A percentile compares a stretch with the other conserved stretches of the same genome.
Evolutionary conservation across 2,797 vertebrate species (phyloP).

Genomic region (Fistularia tabacaria): DNA sequence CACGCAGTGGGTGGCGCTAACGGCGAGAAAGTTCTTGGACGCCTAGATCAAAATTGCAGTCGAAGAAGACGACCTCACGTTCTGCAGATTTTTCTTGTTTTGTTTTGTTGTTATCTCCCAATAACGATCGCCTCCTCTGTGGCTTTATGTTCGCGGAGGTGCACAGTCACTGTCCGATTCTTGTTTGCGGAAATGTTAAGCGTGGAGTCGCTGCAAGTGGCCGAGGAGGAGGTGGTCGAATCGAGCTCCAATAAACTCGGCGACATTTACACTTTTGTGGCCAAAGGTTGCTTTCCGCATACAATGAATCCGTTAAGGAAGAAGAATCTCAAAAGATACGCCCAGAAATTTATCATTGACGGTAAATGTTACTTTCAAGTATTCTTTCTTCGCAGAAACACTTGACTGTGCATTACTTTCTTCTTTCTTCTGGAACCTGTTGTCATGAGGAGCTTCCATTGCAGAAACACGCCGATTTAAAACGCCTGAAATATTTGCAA

Average conservation of each 20-base stretch:
- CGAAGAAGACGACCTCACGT: too few relatives aligned
- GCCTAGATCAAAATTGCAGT: too few relatives aligned
- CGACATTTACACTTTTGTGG: slow-evolving; percentile 84
- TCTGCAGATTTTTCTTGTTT: too few relatives aligned
- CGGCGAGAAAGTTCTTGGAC: too few relatives aligned
- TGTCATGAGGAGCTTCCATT: neutral
- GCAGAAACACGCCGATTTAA: neutral
- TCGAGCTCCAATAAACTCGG: slow-evolving; percentile 74
- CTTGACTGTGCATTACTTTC: neutral
- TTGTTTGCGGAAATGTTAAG: slow-evolving; percentile 59
- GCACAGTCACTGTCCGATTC: neutral
- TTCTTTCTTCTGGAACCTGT: neutral
- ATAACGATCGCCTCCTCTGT: too few relatives aligned
- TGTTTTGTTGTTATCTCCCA: too few relatives aligned
- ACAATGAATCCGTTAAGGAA: slow-evolving; percentile 80
- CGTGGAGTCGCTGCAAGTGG: slow-evolving; percentile 81
- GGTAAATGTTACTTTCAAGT: slow-evolving; percentile 55
- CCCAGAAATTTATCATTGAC: slow-evolving; percentile 84
- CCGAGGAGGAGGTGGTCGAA: slow-evolving; percentile 85
- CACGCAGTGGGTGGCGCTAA: too few relatives aligned
- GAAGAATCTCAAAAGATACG: slow-evolving; percentile 87
- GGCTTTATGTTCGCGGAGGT: neutral
- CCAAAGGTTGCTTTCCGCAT: slow-evolving; percentile 83
- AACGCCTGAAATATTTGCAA: neutral
- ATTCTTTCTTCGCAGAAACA: too few relatives aligned